phyloP scores from a whole-genome alignment of 2,113 vertebrate species.

The Isichthys henryi region DNA sequence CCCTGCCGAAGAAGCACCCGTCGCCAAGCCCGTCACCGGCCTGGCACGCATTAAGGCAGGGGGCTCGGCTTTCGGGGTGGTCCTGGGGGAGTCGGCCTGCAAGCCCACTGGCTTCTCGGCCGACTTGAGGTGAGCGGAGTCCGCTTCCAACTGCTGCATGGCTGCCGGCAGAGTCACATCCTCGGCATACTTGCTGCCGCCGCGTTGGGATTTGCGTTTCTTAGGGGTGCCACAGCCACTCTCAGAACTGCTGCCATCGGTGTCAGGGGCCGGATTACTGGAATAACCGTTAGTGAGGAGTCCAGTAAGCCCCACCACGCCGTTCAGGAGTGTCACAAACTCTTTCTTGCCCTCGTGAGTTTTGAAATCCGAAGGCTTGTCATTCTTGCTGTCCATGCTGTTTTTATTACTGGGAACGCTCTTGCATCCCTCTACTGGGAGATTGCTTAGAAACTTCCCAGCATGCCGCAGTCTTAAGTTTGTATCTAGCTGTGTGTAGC shows the following conservation, averaged over 20 bases:
- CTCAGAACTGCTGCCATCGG: constrained; percentile 89
- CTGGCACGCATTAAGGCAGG: constrained; percentile 41
- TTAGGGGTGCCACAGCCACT: constrained; percentile 90
- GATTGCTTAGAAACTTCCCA: constrained; percentile 44
- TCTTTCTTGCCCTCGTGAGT: constrained; percentile 74
- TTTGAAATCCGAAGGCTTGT: constrained; percentile 75
- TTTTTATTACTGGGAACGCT: constrained; percentile 76
- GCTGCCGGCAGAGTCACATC: constrained; percentile 78
- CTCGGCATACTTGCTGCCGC: constrained; percentile 77
- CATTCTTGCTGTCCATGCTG: constrained; percentile 90
- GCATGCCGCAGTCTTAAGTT: constrained; percentile 53
- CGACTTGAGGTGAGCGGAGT: constrained; percentile 63
- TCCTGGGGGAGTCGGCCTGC: constrained; percentile 62
- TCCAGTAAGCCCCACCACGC: constrained; percentile 66
- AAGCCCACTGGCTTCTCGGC: constrained; percentile 67
- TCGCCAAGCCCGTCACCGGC: constrained; percentile 48
- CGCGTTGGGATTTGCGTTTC: constrained; percentile 81
- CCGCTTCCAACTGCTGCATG: constrained; percentile 61
- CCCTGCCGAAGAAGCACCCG: constrained; percentile 54
- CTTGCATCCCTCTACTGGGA: constrained; percentile 76
- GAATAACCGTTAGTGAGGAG: constrained; percentile 87
- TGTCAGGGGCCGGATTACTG: constrained; percentile 71
- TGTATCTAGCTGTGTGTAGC: constrained; percentile 48
- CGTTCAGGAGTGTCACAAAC: constrained; percentile 73
- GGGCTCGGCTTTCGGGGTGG: constrained; percentile 70